Base-by-base conservation (phyloP, 2,797 vertebrate species). In the Pogonophryne albipinna region DNA sequence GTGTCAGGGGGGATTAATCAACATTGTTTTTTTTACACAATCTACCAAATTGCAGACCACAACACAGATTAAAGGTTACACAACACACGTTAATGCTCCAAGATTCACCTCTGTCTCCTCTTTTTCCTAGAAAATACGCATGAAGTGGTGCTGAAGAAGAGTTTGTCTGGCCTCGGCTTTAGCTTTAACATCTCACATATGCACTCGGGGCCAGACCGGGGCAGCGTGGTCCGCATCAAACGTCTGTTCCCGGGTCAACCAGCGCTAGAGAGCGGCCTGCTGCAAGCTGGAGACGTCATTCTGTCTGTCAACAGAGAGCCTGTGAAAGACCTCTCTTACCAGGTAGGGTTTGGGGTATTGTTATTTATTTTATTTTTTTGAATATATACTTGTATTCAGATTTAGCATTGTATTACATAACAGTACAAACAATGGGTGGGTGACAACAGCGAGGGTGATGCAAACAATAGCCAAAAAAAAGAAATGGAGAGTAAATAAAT, bases 201-300 rank as follows among this genome's bases (percentile, higher is more conserved):
- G 55, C 85, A 75, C 31, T 73, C 82, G 3, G 87, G 83, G 0
- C 47, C 90, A 56, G 93, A 94, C 15, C 83, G 80, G 55, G 92
- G 91, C 74, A 89, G 91, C 52, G 80, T 97, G 51, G 93, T 98
- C 58, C 95, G 96, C 63, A 96, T 98, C 84, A 97, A 97, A 87
- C 95, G 92, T 53, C 93, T 99, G 45, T 98, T 98, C 84, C 95
- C 95, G 0, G 96, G 96, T 51, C 97, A 97, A 84, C 96, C 96
- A 2, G 96, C 96, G 1, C 93, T 94, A 41, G 95, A 97, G 78
- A 96, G 93, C 0, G 96, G 96, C 1, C 71, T 92, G 80, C 95
- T 98, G 7, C 89, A 89, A 56, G 93, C 93, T 8, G 97, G 97
- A 74, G 97, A 98, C n/a, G 71, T 99, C 42, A 96, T 98, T 84